These are phyloP conservation scores for Conchocele bisecta DNA, from an alignment of 2,888 invertebrate genomes.

Conservation along the genomic window DNA sequence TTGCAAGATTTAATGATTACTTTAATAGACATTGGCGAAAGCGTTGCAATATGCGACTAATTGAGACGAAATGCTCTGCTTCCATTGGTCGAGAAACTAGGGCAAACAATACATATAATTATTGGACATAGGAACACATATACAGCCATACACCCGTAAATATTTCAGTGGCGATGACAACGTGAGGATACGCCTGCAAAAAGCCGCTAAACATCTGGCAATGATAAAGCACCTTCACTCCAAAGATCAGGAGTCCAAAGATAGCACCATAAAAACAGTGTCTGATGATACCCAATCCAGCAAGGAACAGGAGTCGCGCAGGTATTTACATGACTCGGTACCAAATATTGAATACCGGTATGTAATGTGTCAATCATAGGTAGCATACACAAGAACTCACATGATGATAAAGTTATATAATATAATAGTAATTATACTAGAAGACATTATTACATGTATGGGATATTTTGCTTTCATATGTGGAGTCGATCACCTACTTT, in stretches of 20 bases:
- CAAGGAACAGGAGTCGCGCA: constrained; percentile 36
- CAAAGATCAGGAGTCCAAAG: constrained; percentile 54
- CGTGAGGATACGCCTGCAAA: constrained; percentile 65
- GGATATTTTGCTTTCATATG: not conserved
- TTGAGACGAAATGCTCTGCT: too few species aligned
- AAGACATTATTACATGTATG: too few species aligned
- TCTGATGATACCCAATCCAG: constrained; percentile 64
- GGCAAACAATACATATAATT: too few species aligned
- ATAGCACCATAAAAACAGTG: constrained; percentile 67
- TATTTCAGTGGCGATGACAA: constrained; percentile 63
- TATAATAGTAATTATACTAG: too few species aligned
- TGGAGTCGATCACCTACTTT: not conserved
- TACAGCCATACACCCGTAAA: too few species aligned
- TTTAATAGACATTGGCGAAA: too few species aligned
- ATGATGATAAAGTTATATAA: too few species aligned
- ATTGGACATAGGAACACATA: too few species aligned
- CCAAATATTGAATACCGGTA: not conserved
- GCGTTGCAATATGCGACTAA: too few species aligned
- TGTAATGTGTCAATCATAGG: not conserved
- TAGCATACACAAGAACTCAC: not conserved
- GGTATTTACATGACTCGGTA: constrained; percentile 2
- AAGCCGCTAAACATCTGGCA: constrained; percentile 71
- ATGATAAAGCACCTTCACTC: constrained; percentile 59
- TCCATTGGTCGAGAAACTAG: too few species aligned
- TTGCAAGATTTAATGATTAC: too few species aligned